phyloP scores from a whole-genome alignment of 1,140 invertebrate genomes.

The Marisa cornuarietis region DNA sequence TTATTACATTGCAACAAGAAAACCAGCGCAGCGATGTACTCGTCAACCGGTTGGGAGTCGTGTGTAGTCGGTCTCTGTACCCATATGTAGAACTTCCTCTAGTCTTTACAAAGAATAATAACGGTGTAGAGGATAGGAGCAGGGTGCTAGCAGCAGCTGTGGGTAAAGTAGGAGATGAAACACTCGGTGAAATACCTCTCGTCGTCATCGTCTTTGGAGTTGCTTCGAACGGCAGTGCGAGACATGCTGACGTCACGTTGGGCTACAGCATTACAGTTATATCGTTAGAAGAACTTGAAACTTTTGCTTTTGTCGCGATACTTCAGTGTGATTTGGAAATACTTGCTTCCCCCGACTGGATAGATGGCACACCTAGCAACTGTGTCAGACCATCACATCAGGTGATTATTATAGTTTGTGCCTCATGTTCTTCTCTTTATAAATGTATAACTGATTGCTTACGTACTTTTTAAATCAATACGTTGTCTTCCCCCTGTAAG shows the following conservation, averaged over 20 bases:
- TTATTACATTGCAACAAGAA: not conserved
- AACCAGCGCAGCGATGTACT: not conserved
- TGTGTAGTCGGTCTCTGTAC: not conserved
- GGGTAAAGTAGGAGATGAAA: not conserved
- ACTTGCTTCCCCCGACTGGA: too few species aligned
- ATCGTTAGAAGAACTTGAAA: not conserved
- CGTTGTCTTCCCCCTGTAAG: not conserved
- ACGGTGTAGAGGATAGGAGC: not conserved
- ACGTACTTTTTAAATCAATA: not conserved
- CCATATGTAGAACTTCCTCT: slow-evolving; percentile 11
- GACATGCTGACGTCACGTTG: not conserved
- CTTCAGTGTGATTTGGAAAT: too few species aligned
- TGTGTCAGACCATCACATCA: too few species aligned
- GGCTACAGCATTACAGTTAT: not conserved
- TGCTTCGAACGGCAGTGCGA: not conserved
- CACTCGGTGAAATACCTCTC: not conserved
- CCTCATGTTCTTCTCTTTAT: too few species aligned
- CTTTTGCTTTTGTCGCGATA: not conserved
- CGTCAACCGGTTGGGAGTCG: not conserved
- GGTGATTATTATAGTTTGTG: not conserved
- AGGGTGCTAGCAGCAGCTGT: not conserved
- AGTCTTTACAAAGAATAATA: not conserved
- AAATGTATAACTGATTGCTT: not conserved
- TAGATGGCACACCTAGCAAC: too few species aligned
- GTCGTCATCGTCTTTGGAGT: not conserved